Conservation (phyloP, 2,888 invertebrate genomes). For the Andrena flavipes region DNA sequence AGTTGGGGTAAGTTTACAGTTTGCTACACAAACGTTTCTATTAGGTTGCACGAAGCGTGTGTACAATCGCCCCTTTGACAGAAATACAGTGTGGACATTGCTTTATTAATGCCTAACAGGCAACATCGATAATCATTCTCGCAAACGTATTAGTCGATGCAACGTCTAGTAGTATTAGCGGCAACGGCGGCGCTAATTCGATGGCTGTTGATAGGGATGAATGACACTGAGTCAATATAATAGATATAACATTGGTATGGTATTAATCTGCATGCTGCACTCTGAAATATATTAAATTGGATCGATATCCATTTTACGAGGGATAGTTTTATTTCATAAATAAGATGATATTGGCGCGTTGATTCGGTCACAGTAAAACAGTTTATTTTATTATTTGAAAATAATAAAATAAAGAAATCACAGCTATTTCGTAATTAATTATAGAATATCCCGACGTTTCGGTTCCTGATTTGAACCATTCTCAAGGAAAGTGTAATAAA, state of each 20-base stretch:
- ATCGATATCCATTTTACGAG: too few relatives aligned
- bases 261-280: not conserved
- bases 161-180: slow-evolving; percentile 28
- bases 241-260: not conserved
- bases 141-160: slow-evolving; percentile 48
- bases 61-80: slow-evolving; percentile 41
- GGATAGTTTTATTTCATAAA: too few relatives aligned
- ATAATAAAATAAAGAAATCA: too few relatives aligned
- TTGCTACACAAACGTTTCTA: slow-evolving; percentile 17
- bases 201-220: not conserved
- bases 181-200: not conserved
- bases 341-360: too few relatives aligned
- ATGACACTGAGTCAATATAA: slow-evolving; percentile 26
- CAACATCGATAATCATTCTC: slow-evolving; percentile 41
- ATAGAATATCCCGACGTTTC: too few relatives aligned
- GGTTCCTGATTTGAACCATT: too few relatives aligned
- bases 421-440: too few relatives aligned
- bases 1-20: not conserved
- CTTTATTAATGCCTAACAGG: slow-evolving; percentile 41
- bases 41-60: slow-evolving; percentile 1
- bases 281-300: too few relatives aligned
- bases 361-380: too few relatives aligned
- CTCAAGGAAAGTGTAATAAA: too few relatives aligned
- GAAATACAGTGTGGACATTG: slow-evolving; percentile 26
- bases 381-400: too few relatives aligned